A percentile compares a stretch with the other conserved stretches of the same genome.
phyloP scores from a whole-genome alignment of 2,113 vertebrate genomes.

The Rousettus leschenaultii region DNA sequence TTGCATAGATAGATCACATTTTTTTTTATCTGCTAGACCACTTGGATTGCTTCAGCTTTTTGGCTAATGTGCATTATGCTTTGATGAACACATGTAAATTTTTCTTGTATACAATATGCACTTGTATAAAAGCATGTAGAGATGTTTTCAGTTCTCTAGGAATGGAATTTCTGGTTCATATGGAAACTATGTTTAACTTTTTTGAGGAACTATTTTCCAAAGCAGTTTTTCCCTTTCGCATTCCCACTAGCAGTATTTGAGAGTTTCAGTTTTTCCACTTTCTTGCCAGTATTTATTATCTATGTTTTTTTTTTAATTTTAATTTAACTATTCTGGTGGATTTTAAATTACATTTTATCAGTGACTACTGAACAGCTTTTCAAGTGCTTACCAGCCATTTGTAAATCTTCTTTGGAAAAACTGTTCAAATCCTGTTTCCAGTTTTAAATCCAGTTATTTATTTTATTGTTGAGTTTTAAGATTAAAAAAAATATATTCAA shows the following conservation, averaged over 20 bases:
- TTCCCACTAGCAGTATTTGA: neutral
- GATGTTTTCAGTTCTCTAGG: neutral
- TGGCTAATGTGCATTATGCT: neutral
- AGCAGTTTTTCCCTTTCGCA: no score
- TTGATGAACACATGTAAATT: neutral
- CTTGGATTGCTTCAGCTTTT: neutral
- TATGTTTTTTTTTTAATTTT: neutral
- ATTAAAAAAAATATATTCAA: neutral
- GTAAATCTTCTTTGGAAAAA: neutral
- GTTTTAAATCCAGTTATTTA: neutral
- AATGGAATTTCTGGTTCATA: neutral
- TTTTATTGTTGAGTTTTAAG: neutral
- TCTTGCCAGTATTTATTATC: neutral
- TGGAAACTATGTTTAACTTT: neutral
- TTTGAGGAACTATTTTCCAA: neutral
- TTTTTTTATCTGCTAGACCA: neutral
- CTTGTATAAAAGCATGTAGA: no score
- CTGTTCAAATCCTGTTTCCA: neutral
- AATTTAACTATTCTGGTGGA: neutral
- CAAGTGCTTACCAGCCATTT: neutral
- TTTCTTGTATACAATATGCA: neutral
- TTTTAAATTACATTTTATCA: neutral
- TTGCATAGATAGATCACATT: neutral
- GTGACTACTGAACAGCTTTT: neutral
- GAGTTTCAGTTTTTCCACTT: neutral